Percentiles rank a stretch among this genome's conserved stretches.
Conservation (phyloP, 2,797 vertebrate species). For the Sphaeramia orbicularis region DNA sequence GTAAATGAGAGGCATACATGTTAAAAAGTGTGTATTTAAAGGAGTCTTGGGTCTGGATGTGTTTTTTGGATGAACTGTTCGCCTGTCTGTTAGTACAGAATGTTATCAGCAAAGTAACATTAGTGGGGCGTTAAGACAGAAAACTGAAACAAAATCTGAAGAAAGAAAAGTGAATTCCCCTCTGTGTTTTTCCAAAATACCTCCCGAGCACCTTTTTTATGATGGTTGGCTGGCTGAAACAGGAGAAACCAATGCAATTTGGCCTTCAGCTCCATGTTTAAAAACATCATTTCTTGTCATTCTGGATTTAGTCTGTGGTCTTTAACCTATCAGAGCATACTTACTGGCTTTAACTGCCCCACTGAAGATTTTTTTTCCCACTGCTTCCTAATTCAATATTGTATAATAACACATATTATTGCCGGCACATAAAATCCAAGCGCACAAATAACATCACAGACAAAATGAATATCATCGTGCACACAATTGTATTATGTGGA, state of each 20-base stretch:
- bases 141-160: conserved; percentile 40
- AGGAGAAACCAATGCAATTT: conserved; percentile 76
- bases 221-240: conserved; percentile 66
- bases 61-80: conserved; percentile 5
- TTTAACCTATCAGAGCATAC: conserved; percentile 68
- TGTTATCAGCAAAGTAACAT: conserved; percentile 38
- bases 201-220: conserved; percentile 49
- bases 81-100: conserved; percentile 10
- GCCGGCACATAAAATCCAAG: conserved; percentile 48
- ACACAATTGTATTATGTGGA: conserved; percentile 43
- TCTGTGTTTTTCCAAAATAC: conserved; percentile 46
- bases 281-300: conserved; percentile 72
- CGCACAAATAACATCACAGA: conserved; percentile 50
- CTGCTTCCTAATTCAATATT: conserved; percentile 68
- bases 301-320: conserved; percentile 67
- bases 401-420: conserved; percentile 58
- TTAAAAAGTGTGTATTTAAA: conserved; percentile 8
- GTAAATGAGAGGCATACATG: neutral
- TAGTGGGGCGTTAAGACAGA: conserved; percentile 25
- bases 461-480: conserved; percentile 32
- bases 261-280: conserved; percentile 65
- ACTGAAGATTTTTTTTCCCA: conserved; percentile 49
- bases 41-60: conserved; percentile 7
- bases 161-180: conserved; percentile 24
- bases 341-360: conserved; percentile 50